phyloP scores from a whole-genome alignment of 2,797 vertebrate species.

The Peromyscus attwateri region DNA sequence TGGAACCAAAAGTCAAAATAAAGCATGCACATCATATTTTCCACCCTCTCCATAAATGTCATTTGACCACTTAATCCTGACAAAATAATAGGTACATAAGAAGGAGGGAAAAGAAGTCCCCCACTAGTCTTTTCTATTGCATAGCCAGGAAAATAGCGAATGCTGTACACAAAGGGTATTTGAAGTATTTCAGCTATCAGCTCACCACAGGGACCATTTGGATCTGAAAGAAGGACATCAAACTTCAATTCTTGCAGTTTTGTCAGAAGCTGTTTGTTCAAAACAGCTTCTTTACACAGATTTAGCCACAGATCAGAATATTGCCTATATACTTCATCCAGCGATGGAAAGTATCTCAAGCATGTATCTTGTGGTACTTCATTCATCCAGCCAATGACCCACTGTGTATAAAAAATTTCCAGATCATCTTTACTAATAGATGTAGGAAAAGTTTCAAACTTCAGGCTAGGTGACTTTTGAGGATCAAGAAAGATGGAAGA shows the following conservation, averaged over 20 bases:
- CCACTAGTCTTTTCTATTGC: conserved; percentile 82
- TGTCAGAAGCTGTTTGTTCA: conserved; percentile 71
- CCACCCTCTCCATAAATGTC: conserved; percentile 85
- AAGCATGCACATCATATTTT: conserved; percentile 82
- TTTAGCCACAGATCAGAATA: neutral
- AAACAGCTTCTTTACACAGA: conserved; percentile 73
- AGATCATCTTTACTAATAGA: neutral
- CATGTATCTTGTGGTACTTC: neutral
- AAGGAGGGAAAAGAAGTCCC: conserved; percentile 84
- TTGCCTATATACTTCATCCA: neutral
- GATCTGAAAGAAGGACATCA: conserved; percentile 86
- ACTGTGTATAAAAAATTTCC: neutral
- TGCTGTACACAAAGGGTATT: conserved; percentile 86
- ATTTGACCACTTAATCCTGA: conserved; percentile 81
- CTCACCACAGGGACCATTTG: conserved; percentile 79
- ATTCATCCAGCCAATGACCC: conserved; percentile 50
- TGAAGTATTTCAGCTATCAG: conserved; percentile 85
- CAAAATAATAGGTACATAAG: conserved; percentile 84
- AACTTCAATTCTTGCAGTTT: conserved; percentile 84
- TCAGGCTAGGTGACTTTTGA: conserved; percentile 75
- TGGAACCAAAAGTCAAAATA: conserved; percentile 79
- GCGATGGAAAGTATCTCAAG: neutral
- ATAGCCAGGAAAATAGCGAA: conserved; percentile 82
- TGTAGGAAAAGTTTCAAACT: conserved; percentile 87
- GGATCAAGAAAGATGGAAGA: conserved; percentile 82